Evolutionary conservation across 2,797 vertebrate genomes (phyloP), one percentile per base, ranked within the genome.

Genomic region (Melanotaenia maccullochi): DNA sequence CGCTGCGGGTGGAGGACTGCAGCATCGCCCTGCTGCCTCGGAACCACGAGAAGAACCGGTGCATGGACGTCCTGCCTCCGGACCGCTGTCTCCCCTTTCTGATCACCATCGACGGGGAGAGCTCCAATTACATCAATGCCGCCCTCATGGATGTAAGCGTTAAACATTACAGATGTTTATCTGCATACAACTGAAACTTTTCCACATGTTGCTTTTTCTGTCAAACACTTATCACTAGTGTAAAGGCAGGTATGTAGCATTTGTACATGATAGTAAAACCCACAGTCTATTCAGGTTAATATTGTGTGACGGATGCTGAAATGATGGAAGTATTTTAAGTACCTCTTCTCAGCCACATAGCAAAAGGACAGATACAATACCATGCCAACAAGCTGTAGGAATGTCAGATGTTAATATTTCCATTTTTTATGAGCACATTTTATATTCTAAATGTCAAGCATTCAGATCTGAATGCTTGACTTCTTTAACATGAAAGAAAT

Each of bases 11-110:
- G 65, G 98, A 99, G 73, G 98, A 99, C 92, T 99, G 98, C 93
- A 99, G 98, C 92, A 99, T 99, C 42, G 97, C 98, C 0, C 95
- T 99, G 33, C 77, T 99, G 54, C 98, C 98, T 0, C 92, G 98
- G 20, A 99, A 99, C 89, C 98, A 99, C 0, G 98, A 99, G 91
- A 99, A 99, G 90, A 99, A 99, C 90, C 97, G 98, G 55, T 99
- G 97, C 63, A 99, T 99, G 97, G 98, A 99, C 75, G 95, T 99
- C 60, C 94, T 99, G 62, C 98, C 98, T 0, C 98, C 98, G 0
- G 98, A 99, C 91, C 96, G 98, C 89, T 99, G 98, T 90, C 96
- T 99, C 75, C 98, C 98, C 35, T 99, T 99, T 83, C 97, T 99
- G 74, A 99, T 99, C 92, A 99, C 97, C 63, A 98, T 99, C 36